A percentile compares a stretch with the other conserved stretches of the same genome.
Conservation (phyloP, 2,113 vertebrate genomes). For the Myodes glareolus region DNA sequence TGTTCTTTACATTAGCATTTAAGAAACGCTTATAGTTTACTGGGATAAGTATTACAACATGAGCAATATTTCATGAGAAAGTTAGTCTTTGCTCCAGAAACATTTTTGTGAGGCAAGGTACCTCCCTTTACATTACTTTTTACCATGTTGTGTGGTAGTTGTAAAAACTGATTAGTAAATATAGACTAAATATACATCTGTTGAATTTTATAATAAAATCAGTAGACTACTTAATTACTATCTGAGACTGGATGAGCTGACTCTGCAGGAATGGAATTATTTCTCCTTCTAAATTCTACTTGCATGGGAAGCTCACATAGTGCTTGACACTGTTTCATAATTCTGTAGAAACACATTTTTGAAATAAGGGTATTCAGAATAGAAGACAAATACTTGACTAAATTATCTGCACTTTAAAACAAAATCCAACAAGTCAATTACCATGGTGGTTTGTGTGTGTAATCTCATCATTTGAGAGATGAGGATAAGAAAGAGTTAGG, state of each 20-base stretch:
- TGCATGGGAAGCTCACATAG: not conserved
- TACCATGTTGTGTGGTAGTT: not conserved
- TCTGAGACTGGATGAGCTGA: not conserved
- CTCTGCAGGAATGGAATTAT: not conserved
- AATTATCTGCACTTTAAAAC: not conserved
- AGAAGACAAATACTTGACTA: not conserved
- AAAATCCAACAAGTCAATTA: not conserved
- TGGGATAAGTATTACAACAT: not conserved
- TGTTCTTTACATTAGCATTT: not conserved
- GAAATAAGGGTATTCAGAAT: not conserved
- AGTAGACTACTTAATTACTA: not conserved
- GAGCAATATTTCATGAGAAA: conserved; percentile 35
- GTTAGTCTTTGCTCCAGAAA: conserved; percentile 23
- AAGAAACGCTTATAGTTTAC: not conserved
- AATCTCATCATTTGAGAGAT: not conserved
- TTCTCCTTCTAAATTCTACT: not conserved
- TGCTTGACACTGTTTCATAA: not conserved
- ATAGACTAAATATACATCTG: not conserved
- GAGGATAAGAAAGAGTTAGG: not conserved
- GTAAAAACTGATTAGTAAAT: not conserved
- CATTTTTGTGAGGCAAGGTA: conserved; percentile 3
- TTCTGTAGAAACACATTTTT: not conserved
- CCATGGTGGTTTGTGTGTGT: not conserved
- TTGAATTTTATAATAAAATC: not conserved
- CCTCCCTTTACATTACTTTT: not conserved